Percentiles rank a stretch among this genome's conserved stretches.
Conservation (phyloP, 1,140 invertebrate genomes). For the Drosophila obscura region DNA sequence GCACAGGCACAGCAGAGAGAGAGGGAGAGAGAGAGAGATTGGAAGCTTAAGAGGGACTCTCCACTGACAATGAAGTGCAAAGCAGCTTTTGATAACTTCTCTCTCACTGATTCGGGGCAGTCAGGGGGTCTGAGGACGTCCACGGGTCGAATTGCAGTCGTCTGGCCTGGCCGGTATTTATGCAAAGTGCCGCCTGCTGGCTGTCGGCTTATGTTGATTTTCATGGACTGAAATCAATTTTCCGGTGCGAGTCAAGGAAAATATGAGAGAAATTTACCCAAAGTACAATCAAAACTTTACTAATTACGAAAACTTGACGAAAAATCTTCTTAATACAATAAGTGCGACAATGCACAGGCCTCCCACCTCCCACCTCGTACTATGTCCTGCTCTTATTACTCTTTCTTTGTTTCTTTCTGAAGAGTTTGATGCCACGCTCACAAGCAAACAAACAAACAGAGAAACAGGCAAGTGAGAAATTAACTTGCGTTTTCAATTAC, state of each 20-base stretch:
- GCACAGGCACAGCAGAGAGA: too few relatives aligned
- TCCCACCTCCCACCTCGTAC: too few relatives aligned
- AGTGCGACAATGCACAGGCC: conserved; percentile 55
- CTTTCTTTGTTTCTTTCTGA: too few relatives aligned
- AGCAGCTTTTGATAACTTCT: conserved; percentile 65
- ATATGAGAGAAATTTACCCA: conserved; percentile 47
- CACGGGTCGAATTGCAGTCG: neutral
- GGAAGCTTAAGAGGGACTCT: neutral
- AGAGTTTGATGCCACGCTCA: conserved; percentile 8
- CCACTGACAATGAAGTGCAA: conserved; percentile 66
- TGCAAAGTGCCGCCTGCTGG: conserved; percentile 69
- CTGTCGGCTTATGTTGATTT: conserved; percentile 72
- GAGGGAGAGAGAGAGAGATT: too few relatives aligned
- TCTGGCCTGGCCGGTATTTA: conserved; percentile 40
- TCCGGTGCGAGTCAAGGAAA: conserved; percentile 18
- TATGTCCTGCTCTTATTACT: too few relatives aligned
- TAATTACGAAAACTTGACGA: conserved; percentile 80
- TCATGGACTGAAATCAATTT: conserved; percentile 69
- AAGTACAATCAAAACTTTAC: conserved; percentile 80
- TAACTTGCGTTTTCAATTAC: conserved; percentile 82
- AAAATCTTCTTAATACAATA: conserved; percentile 80
- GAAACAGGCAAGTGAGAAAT: conserved; percentile 71
- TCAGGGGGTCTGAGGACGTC: conserved; percentile 2
- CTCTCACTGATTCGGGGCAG: conserved; percentile 26
- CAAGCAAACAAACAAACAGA: conserved; percentile 26